These are phyloP conservation scores for Drosophila lacicola DNA, from an alignment of 2,888 invertebrate species.

Conservation along the genomic window DNA sequence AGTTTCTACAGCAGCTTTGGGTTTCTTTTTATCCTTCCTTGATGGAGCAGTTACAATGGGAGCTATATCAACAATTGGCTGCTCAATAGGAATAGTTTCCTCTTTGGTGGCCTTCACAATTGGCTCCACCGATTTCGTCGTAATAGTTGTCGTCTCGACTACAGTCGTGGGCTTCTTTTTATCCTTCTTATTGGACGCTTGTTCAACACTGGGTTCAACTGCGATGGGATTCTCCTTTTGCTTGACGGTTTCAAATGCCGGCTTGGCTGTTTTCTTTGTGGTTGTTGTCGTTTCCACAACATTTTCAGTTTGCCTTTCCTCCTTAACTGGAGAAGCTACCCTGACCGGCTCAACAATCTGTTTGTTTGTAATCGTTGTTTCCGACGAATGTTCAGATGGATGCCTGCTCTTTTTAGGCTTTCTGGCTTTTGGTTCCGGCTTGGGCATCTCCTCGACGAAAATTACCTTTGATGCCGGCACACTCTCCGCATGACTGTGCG, in stretches of 20 bases:
- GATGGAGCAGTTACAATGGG: conserved; percentile 6
- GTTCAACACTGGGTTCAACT: neutral
- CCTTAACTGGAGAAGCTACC: neutral
- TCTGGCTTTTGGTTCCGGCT: conserved; percentile 63
- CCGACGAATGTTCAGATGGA: conserved; percentile 28
- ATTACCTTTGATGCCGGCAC: conserved; percentile 11
- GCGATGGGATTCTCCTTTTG: conserved; percentile 1
- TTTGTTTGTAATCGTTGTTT: conserved; percentile 10
- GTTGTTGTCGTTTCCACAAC: conserved; percentile 18
- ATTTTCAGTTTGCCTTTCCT: conserved; percentile 6
- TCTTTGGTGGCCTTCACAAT: conserved; percentile 12
- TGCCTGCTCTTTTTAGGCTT: conserved; percentile 64
- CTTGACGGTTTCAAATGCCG: conserved; percentile 15
- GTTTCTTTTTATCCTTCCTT: conserved; percentile 42
- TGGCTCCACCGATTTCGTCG: conserved; percentile 17
- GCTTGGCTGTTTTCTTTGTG: conserved; percentile 10
- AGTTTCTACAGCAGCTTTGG: conserved; percentile 24
- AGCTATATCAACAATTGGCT: conserved; percentile 6
- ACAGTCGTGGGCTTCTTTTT: conserved; percentile 30
- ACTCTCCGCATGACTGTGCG: conserved; percentile 44
- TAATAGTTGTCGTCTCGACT: conserved; percentile 11
- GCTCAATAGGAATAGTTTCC: conserved; percentile 7
- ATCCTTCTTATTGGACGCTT: conserved; percentile 21
- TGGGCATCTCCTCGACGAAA: conserved; percentile 38
- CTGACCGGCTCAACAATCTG: conserved; percentile 10